phyloP scores from a whole-genome alignment of 1,140 invertebrate species.

The Bombus breviceps region DNA sequence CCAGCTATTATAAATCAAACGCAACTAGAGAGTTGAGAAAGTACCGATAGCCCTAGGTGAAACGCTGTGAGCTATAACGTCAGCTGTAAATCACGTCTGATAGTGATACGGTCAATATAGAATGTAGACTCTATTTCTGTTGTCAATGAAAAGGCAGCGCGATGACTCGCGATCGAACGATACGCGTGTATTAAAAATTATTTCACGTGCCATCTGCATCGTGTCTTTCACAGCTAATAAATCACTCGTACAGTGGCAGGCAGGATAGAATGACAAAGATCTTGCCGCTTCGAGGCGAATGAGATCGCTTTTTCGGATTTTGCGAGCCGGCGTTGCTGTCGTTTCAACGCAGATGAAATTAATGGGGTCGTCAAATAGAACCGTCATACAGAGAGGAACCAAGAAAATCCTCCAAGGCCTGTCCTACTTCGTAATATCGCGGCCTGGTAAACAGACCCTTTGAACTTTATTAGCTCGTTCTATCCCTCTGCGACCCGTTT shows the following conservation, averaged over 20 bases:
- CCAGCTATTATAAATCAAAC: slow-evolving; percentile 39
- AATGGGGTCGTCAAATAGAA: slow-evolving; percentile 22
- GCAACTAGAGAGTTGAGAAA: slow-evolving; percentile 23
- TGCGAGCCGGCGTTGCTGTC: neutral
- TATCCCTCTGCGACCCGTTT: neutral
- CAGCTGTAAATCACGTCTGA: slow-evolving; percentile 41
- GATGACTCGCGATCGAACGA: neutral
- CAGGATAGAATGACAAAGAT: neutral
- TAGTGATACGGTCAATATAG: slow-evolving; percentile 43
- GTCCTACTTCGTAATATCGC: neutral
- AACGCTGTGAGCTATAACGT: neutral
- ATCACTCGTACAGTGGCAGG: neutral
- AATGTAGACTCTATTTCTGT: neutral
- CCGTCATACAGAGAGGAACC: neutral
- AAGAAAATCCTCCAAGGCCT: neutral
- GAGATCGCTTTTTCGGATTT: slow-evolving; percentile 5
- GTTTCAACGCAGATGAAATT: slow-evolving; percentile 18
- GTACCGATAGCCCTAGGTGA: slow-evolving; percentile 27
- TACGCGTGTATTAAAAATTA: slow-evolving; percentile 27
- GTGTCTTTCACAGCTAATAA: neutral
- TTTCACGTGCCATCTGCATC: neutral
- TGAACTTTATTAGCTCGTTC: slow-evolving; percentile 8
- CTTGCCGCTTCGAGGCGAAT: neutral
- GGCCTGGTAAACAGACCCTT: slow-evolving; percentile 6
- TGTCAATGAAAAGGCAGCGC: neutral